Conservation (phyloP, 2,113 vertebrate species). For the Arenaria interpres region DNA sequence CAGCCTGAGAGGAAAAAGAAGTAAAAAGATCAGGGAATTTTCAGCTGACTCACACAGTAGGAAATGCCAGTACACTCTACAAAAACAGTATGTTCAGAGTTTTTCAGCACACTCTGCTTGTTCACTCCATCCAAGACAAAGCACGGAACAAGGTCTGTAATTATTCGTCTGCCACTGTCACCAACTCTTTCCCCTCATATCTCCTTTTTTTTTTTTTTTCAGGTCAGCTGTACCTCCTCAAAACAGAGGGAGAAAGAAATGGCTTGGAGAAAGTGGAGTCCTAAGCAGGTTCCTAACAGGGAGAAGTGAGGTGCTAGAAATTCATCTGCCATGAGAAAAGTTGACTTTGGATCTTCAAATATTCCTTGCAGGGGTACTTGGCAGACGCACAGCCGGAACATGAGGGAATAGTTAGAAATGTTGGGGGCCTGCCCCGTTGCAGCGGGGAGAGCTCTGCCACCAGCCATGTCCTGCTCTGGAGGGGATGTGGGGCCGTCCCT, state of each 20-base stretch:
- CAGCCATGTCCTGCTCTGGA: accelerated
- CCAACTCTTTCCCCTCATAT: neutral
- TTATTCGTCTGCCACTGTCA: neutral
- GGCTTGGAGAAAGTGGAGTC: neutral
- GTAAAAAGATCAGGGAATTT: neutral
- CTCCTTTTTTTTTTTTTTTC: neutral
- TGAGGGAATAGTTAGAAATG: neutral
- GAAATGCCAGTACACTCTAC: neutral
- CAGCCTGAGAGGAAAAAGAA: conserved; percentile 55
- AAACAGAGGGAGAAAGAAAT: neutral
- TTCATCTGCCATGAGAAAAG: neutral
- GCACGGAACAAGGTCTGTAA: neutral
- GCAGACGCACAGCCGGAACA: neutral
- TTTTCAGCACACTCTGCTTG: neutral
- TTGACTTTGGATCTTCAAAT: neutral
- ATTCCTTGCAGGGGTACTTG: neutral
- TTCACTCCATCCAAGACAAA: neutral
- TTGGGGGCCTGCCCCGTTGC: neutral
- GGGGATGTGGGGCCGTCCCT: neutral
- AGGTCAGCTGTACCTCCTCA: neutral
- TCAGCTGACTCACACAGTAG: neutral
- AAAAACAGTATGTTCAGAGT: neutral
- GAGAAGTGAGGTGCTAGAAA: neutral
- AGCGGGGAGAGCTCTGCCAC: neutral
- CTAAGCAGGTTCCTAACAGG: neutral